phyloP scores from a whole-genome alignment of 1,140 invertebrate species.

The Ips nitidus region DNA sequence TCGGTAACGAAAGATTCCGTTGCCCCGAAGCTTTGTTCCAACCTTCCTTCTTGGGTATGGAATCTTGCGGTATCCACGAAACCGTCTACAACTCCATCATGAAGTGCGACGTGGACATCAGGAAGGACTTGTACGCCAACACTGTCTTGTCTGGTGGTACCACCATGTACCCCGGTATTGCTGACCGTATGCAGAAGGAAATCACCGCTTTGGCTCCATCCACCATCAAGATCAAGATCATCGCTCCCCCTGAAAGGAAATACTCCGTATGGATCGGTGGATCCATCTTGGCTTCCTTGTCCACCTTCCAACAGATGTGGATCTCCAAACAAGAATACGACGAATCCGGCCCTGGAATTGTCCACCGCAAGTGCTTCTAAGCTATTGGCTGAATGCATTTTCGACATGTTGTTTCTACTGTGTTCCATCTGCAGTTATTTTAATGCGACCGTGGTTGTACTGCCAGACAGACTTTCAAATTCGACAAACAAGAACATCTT shows the following conservation, averaged over 20 bases:
- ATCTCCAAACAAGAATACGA: conserved; percentile 95
- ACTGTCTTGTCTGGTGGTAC: conserved; percentile 94
- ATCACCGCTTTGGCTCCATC: conserved; percentile 81
- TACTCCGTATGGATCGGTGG: conserved; percentile 90
- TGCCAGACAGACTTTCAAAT: conserved; percentile 47
- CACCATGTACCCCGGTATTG: conserved; percentile 86
- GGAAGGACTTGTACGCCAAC: conserved; percentile 94
- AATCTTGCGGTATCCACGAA: conserved; percentile 92
- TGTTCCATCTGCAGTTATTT: conserved; percentile 39
- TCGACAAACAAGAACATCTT: conserved; percentile 35
- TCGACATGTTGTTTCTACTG: conserved; percentile 42
- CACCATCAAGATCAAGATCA: conserved; percentile 93
- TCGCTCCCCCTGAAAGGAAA: conserved; percentile 88
- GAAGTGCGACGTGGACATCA: conserved; percentile 93
- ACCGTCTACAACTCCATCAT: conserved; percentile 96
- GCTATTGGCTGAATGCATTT: conserved; percentile 40
- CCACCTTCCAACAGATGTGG: conserved; percentile 93
- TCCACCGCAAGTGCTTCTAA: conserved; percentile 97
- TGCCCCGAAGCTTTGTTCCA: conserved; percentile 97
- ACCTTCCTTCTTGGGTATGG: conserved; percentile 93
- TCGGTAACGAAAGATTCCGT: conserved; percentile 95
- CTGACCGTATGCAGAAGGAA: conserved; percentile 86
- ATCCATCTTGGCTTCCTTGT: conserved; percentile 83
- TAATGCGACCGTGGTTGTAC: conserved; percentile 47
- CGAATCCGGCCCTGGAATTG: conserved; percentile 89